Evolutionary conservation across 2,888 invertebrate species (phyloP), one percentile per base, ranked within the genome.

Genomic region (Rapana venosa): DNA sequence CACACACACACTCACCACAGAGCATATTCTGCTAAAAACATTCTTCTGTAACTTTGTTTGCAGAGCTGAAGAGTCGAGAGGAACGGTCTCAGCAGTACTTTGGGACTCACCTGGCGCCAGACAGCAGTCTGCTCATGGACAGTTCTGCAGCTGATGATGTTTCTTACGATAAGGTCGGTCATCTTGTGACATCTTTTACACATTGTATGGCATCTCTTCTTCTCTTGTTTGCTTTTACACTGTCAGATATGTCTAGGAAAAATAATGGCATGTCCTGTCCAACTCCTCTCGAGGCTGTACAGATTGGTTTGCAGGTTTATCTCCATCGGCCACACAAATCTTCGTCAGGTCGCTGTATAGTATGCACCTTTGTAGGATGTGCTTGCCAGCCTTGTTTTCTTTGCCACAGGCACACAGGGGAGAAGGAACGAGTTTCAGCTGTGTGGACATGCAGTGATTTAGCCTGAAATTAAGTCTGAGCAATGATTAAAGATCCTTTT

Each of bases 21-120:
- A 8, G 32, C 13, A 1, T 32, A 32, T 32, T n/a, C 74, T 15
- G 0, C 32, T 5, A 13, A 15, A 15, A 47, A n/a, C n/a, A 47
- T 47, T 8, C 47, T 66, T 66, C 5, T 66, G 26, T 66, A 11
- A 5, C 8, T 15, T 0, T 11, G 35, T 79, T 17, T 81, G 85
- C 94, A 97, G 97, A 98, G 93, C 96, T 99, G 0, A 98, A 98
- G 91, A 98, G 98, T 0, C 97, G 99, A 92, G 99, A 99, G 96
- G 98, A 99, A 94, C 97, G 98, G 88, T 98, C 98, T 1, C 98
- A 98, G 94, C 98, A 98, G 77, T 98, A 98, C 96, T 98, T 99
- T 96, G 98, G 98, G 93, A 96, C 97, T 4, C 94, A 94, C 91
- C 92, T 95, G 13, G 94, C 93, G 32, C 92, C 93, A 61, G 94